Base-by-base conservation (phyloP, 2,888 invertebrate species). In the Nemotelus pantherinus region DNA sequence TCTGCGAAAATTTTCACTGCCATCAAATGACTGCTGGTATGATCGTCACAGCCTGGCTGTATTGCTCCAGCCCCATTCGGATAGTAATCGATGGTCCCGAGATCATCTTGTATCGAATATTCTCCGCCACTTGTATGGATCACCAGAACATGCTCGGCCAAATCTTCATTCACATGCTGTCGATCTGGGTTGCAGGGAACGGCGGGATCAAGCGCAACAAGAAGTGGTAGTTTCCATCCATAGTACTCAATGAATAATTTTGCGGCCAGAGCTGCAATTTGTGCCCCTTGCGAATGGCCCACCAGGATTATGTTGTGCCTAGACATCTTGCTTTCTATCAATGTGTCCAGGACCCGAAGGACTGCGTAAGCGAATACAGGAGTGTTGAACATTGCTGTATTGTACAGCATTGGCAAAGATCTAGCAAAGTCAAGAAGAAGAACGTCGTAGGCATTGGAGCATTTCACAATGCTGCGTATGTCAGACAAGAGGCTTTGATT, bases 261-360 rank as follows among this genome's bases (percentile, higher is more conserved):
- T 6, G 76, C 76, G 39, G 76, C 76, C 25, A 41, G 25, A 3
- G 76, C 48, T 44, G 76, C 64, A 43, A 76, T 64, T 25, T 76
- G 65, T 1, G 65, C 76, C 5, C 76, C 76, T 53, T 76, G 76
- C 3, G 76, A 76, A 41, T 76, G 65, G 5, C 76, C 76, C 43
- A 63, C 50, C 5, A 76, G 53, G 43, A 64, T n/a, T 9, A 64
- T 53, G 47, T 50, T n/a, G 2, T 76, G 53, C 7, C 65, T 45
- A 2, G 53, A 39, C 9, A 76, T 9, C 10, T 45, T 47, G 41
- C 9, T 43, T 7, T n/a, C 45, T 2, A 58, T 7, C 6, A 60
- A 45, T 3, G 60, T 25, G 3, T 72, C 58, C 5, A 76, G 9
- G 0, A 55, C n/a, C 53, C 55, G 64, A 0, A 65, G 25, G 6